Percentiles rank a stretch among this genome's conserved stretches.
Evolutionary conservation across 1,140 invertebrate species (phyloP).

Genomic region (Scaptomyza montana): DNA sequence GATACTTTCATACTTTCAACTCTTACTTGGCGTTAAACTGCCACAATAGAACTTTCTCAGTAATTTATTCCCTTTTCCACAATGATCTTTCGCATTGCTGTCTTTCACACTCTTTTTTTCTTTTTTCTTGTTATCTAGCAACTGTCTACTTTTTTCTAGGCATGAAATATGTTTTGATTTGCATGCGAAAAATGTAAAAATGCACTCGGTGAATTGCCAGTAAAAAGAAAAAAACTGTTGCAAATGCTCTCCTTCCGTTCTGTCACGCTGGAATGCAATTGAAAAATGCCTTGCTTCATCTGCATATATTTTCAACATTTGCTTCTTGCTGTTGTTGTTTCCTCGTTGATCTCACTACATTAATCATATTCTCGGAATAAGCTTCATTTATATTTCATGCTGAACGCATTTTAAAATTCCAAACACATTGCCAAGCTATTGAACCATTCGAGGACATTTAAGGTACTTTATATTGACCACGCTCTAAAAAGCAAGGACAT

Average conservation of each 20-base stretch:
- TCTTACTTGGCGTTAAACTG: no score
- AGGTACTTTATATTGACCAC: constrained; percentile 24
- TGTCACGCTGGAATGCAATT: constrained; percentile 37
- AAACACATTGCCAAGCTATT: constrained; percentile 24
- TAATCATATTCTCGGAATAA: constrained; percentile 12
- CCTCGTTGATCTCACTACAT: neutral
- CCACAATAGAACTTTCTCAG: neutral
- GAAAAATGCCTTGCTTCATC: constrained; percentile 18
- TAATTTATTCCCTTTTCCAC: neutral
- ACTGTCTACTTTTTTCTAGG: neutral
- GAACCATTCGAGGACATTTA: constrained; percentile 18
- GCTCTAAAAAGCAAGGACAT: constrained; percentile 33
- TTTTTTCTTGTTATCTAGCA: neutral
- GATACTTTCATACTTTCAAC: no score
- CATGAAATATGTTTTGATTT: constrained; percentile 37
- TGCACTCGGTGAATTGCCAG: constrained; percentile 15
- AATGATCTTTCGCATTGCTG: neutral
- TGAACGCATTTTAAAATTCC: constrained; percentile 21
- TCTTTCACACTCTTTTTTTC: neutral
- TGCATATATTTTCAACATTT: constrained; percentile 1
- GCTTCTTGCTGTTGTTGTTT: neutral
- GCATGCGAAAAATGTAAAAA: constrained; percentile 22
- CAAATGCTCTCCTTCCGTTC: constrained; percentile 2
- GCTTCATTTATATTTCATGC: constrained; percentile 3
- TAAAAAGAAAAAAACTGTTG: neutral